Evolutionary conservation across 2,113 vertebrate species (phyloP), one percentile per base, ranked within the genome.

Genomic region (Phodopus roborovskii): DNA sequence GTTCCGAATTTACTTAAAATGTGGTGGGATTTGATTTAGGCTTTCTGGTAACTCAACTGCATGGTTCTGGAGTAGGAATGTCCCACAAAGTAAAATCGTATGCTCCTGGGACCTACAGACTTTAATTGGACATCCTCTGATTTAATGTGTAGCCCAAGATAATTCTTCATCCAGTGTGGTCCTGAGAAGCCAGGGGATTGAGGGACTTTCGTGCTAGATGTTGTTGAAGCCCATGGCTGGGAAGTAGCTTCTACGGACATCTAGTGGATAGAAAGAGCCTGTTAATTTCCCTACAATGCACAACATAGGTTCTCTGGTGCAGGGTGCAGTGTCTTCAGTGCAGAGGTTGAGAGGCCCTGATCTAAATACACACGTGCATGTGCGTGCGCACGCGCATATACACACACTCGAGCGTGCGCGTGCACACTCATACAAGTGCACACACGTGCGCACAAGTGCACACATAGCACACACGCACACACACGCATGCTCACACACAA

Each of bases 201-300:
- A 70, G 16, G 64, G 45, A 53, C 45, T 28, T 30, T 17, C 39
- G 30, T 45, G 26, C 24, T 9, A 82, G 66, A 70, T 16, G 33
- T 75, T 96, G 77, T 36, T 30, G 33, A 24, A 93, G 36, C 68
- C 42, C 7, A 0, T 1, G 0, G 45, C 20, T 71, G 45, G 58
- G 88, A 93, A 90, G 70, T 64, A 56, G 56, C 9, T 89, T 92
- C 91, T 96, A 90, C 73, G 84, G 93, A 79, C 87, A 89, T 87
- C 94, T 93, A 90, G 83, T 81, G 70, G 94, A 17, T 79, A 74
- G 58, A 96, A 48, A 33, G 82, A 36, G 36, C 42, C 56, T 84
- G 13, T 36, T 45, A 53, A 58, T 20, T 48, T 12, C 42, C 68
- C 64, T 82, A 2, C 7, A 4, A 1, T 7, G 22, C 26, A 33